Base-by-base conservation (phyloP, 2,113 vertebrate genomes). In the Peromyscus maniculatus region DNA sequence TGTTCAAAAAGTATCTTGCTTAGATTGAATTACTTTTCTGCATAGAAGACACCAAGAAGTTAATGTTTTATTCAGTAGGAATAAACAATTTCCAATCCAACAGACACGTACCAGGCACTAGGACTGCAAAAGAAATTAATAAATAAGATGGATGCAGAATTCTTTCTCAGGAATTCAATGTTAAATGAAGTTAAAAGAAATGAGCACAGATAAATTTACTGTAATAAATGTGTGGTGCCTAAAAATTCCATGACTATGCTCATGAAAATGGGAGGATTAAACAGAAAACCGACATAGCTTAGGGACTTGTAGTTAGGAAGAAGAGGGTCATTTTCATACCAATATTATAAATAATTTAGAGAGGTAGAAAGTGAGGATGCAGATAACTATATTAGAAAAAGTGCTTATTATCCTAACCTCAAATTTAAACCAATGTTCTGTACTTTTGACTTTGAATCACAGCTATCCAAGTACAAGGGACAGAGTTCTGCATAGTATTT, bases 1-100 rank as follows among this genome's bases (percentile, higher is more conserved):
- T 96, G 79, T 8, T 77, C 69, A 83, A 97, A 74, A 89, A 93
- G 31, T 94, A 55, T 90, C 82, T 96, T 95, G 39, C 43, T 96
- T 80, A 91, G 94, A 90, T 55, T 97, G 77, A 95, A 95, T 95
- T 97, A 94, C 88, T 87, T 57, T 88, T 87, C 21, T 78, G 39
- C 16, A 52, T 92, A 84, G 92, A 31, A 96, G 59, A 96, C 39
- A 75, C 33, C 36, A 69, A 74, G 71, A 97, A 96, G n/a, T 96
- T 97, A 88, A 95, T 97, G 92, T 96, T 96, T 98, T 96, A 96
- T 96, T 94, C 95, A 97, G 93, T 67, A 95, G 92, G 36, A 67
- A 52, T 59, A 86, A 91, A 57, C 31, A 74, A 87, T 96, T 95
- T 89, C 15, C 71, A 93, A 49, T 82, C 33, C 89, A 67, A 64